Conservation (phyloP, 2,113 vertebrate species). For the Ceuthmochares aereus region DNA sequence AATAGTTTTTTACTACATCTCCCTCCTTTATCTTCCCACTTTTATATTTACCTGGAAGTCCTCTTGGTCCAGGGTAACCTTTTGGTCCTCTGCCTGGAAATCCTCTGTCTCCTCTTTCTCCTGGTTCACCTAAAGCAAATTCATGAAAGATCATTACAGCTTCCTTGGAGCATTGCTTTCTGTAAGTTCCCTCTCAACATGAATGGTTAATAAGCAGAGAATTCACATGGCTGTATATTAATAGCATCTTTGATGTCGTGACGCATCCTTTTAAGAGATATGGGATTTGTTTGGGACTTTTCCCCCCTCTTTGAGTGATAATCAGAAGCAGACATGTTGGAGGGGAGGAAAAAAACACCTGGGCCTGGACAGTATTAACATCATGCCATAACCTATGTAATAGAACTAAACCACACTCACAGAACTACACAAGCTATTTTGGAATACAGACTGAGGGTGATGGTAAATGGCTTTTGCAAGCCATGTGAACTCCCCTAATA, state of each 20-base stretch:
- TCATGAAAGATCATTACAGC: background rate
- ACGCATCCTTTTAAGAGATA: background rate
- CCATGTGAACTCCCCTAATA: background rate
- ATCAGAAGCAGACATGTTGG: background rate
- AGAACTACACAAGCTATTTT: background rate
- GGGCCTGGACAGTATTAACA: background rate
- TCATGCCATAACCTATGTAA: background rate
- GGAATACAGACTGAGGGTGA: background rate
- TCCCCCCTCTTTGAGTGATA: background rate
- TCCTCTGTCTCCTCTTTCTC: slow-evolving; percentile 92
- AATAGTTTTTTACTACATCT: background rate
- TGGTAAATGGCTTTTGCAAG: background rate
- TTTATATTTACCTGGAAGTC: slow-evolving; percentile 87
- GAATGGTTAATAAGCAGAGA: background rate
- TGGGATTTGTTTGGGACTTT: background rate
- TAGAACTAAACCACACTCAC: background rate
- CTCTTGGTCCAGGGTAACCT: slow-evolving; percentile 88
- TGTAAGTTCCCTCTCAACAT: background rate
- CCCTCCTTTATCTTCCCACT: background rate
- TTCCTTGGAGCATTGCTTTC: background rate
- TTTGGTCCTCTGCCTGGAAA: slow-evolving; percentile 88
- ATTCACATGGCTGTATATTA: background rate
- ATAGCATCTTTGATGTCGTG: background rate
- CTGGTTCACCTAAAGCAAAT: slow-evolving; percentile 87
- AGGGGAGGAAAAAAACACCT: background rate